phyloP scores from a whole-genome alignment of 2,888 invertebrate species.

The Gibbula magus region DNA sequence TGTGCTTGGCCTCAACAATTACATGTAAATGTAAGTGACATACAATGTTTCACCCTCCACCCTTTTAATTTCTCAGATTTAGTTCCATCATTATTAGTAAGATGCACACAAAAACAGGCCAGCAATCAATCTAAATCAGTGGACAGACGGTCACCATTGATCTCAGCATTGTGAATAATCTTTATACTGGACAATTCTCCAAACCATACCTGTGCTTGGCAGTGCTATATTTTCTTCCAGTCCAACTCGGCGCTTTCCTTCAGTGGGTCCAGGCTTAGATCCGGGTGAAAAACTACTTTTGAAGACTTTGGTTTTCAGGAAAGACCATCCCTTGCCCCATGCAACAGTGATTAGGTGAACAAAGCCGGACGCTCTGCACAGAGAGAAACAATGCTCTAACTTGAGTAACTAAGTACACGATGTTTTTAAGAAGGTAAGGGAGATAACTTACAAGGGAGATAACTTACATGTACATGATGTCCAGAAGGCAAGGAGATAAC shows the following conservation, averaged over 20 bases:
- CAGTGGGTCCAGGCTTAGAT: slow-evolving; percentile 33
- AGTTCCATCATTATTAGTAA: too few relatives aligned
- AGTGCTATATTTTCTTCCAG: slow-evolving; percentile 85
- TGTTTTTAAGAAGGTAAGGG: not conserved
- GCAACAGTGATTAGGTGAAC: slow-evolving; percentile 56
- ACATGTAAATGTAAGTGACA: too few relatives aligned
- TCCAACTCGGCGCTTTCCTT: slow-evolving; percentile 72
- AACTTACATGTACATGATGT: not conserved
- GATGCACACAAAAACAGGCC: too few relatives aligned
- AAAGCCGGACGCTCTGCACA: slow-evolving; percentile 57
- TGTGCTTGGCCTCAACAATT: too few relatives aligned
- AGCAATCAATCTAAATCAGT: too few relatives aligned
- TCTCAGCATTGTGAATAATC: too few relatives aligned
- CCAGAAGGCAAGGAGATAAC: not conserved
- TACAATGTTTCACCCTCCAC: too few relatives aligned
- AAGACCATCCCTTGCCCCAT: slow-evolving; percentile 51
- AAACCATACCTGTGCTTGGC: slow-evolving; percentile 79
- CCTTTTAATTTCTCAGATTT: too few relatives aligned
- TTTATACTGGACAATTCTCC: too few relatives aligned
- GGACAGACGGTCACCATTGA: too few relatives aligned
- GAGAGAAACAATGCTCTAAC: not conserved
- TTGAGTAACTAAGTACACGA: too few relatives aligned
- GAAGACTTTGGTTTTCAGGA: slow-evolving; percentile 51
- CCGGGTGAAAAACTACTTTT: slow-evolving; percentile 47
- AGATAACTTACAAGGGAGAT: too few relatives aligned